Evolutionary conservation across 2,797 vertebrate genomes (phyloP).

Genomic region (Chiropotes sagulatus): DNA sequence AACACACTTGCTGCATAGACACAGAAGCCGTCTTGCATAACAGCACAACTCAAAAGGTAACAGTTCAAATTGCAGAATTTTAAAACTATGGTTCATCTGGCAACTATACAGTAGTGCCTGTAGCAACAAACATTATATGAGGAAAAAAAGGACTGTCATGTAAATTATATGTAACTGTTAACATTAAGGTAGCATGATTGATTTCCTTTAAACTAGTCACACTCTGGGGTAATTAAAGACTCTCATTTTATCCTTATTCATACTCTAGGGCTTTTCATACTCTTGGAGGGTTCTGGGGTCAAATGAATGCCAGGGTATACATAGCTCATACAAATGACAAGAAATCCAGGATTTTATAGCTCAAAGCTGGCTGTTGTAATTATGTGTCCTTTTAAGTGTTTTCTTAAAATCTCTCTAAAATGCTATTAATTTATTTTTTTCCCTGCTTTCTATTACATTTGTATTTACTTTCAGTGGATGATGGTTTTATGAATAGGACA

Average conservation of each 20-base stretch:
- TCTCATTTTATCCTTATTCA: conserved; percentile 47
- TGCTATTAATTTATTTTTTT: background rate
- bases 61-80: conserved; percentile 38
- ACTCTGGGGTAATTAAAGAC: conserved; percentile 55
- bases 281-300: conserved; percentile 4
- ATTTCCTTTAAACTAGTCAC: conserved; percentile 47
- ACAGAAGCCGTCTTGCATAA: conserved; percentile 42
- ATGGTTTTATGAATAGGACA: conserved; percentile 48
- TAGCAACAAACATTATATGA: conserved; percentile 18
- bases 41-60: conserved; percentile 26
- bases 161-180: conserved; percentile 56
- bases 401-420: conserved; percentile 54
- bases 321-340: conserved; percentile 10
- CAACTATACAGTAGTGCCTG: conserved; percentile 27
- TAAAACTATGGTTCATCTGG: conserved; percentile 30
- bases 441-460: conserved; percentile 40
- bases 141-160: conserved; percentile 37
- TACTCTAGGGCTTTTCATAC: conserved; percentile 9
- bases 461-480: conserved; percentile 45
- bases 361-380: conserved; percentile 61
- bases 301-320: conserved; percentile 21
- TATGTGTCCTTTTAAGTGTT: conserved; percentile 51
- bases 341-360: background rate
- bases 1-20: background rate
- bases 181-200: conserved; percentile 31